Evolutionary conservation across 2,113 vertebrate genomes (phyloP).

Genomic region (Bagarius yarrelli): DNA sequence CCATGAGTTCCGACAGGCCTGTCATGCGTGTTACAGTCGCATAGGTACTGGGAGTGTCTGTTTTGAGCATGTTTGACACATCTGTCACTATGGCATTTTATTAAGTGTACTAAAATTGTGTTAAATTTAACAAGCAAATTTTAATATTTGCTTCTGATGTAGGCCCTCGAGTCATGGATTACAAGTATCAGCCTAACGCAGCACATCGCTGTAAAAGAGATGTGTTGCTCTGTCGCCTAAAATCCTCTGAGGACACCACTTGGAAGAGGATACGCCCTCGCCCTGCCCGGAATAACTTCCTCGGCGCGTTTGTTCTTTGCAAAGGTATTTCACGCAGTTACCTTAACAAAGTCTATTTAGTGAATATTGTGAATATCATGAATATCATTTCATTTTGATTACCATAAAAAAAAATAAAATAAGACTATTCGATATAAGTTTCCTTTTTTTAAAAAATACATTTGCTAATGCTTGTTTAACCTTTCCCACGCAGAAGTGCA

Average conservation of each 20-base stretch:
- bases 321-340: conserved; percentile 77
- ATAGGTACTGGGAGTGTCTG: conserved; percentile 76
- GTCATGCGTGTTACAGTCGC: conserved; percentile 91
- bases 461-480: neutral
- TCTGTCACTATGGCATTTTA: neutral
- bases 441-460: too few relatives aligned
- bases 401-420: neutral
- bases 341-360: neutral
- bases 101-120: neutral
- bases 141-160: neutral
- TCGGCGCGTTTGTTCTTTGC: conserved; percentile 94
- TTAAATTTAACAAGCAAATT: neutral
- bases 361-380: too few relatives aligned
- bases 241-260: conserved; percentile 79
- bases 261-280: conserved; percentile 95
- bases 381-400: neutral
- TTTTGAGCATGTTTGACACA: too few relatives aligned
- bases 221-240: conserved; percentile 85
- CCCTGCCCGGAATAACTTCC: conserved; percentile 92
- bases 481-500: conserved; percentile 82
- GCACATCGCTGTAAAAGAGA: conserved; percentile 96
- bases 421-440: too few relatives aligned
- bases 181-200: conserved; percentile 88
- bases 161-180: conserved; percentile 93
- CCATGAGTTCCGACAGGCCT: conserved; percentile 94